Conservation (phyloP, 2,797 vertebrate species). For the Kryptolebias ocellatus region DNA sequence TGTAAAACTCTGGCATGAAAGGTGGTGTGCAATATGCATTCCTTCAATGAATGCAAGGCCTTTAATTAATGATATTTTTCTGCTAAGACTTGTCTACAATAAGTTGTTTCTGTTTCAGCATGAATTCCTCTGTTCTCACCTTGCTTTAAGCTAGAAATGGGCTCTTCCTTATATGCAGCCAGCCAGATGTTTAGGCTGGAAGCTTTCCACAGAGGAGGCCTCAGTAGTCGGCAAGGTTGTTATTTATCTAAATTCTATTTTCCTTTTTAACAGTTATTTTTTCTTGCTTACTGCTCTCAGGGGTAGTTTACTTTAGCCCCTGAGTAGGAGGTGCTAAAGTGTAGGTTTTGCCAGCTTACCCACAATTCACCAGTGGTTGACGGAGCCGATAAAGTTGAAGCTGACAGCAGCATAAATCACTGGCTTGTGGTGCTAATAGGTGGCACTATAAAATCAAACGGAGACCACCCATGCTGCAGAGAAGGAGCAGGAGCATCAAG, state of each 20-base stretch:
- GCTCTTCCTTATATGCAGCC: constrained; percentile 61
- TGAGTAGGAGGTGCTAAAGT: constrained; percentile 76
- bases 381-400: constrained; percentile 87
- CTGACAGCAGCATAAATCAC: constrained; percentile 98
- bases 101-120: constrained; percentile 27
- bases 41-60: no score
- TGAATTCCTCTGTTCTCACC: constrained; percentile 69
- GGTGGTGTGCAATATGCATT: no score
- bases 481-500: constrained; percentile 79
- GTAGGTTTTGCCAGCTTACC: constrained; percentile 81
- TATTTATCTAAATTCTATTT: constrained; percentile 83
- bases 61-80: constrained; percentile 3
- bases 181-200: constrained; percentile 74
- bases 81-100: constrained; percentile 9
- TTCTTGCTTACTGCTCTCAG: constrained; percentile 57
- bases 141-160: constrained; percentile 59
- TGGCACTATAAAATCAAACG: constrained; percentile 85
- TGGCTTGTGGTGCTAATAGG: constrained; percentile 88
- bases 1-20: no score
- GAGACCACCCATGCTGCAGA: constrained; percentile 92
- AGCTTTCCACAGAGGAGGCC: constrained; percentile 81
- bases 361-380: constrained; percentile 88
- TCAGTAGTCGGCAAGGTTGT: constrained; percentile 85
- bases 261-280: constrained; percentile 78
- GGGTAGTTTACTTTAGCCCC: constrained; percentile 84